Base-by-base conservation (phyloP, 1,140 invertebrate genomes). In the Euura saliciscinereae region DNA sequence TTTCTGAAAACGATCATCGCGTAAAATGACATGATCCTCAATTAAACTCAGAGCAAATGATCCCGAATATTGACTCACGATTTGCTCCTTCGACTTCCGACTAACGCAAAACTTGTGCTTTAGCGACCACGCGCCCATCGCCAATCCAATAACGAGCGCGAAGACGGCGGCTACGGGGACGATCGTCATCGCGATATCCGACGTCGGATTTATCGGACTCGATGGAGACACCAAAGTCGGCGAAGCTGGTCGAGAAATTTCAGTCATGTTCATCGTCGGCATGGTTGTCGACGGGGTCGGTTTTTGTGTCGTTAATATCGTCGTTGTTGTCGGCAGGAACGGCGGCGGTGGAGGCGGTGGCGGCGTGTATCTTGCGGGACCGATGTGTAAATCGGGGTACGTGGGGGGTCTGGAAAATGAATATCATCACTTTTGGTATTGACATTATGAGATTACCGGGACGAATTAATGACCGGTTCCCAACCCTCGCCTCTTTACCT, bases 151-250 rank as follows among this genome's bases (percentile, higher is more conserved):
- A 46, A 93, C 83, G 6, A 93, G 83, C 1, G 84, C 88, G 71
- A 86, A 89, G 42, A 91, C 84, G 3, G 88, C 89, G 6, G 89
- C 82, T 42, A 93, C 84, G 0, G 92, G 91, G 28, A 93, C 86
- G 10, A 93, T 78, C 4, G 90, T 90, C 74, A 89, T 84, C 0
- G 87, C 82, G 4, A 91, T 75, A 72, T 90, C 89, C 13, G 86
- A 80, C 2, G 84, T 81, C 7, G 82, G 77, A 6, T 80, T 77
- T 11, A 73, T 70, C 44, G 78, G 66, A 42, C 78, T 64, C 13
- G 78, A 77, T n/a, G 76, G 69, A 67, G 65, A 75, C 10, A 46
- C 46, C 65, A 70, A 65, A 6, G 74, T 69, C 42, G 76, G 59
- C 51, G 73, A 76, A 8, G 80, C 73, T 65, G 78, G 75, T 46